Percentiles rank a stretch among this genome's conserved stretches.
phyloP scores from a whole-genome alignment of 2,113 vertebrate genomes.

The Leptosomus discolor region DNA sequence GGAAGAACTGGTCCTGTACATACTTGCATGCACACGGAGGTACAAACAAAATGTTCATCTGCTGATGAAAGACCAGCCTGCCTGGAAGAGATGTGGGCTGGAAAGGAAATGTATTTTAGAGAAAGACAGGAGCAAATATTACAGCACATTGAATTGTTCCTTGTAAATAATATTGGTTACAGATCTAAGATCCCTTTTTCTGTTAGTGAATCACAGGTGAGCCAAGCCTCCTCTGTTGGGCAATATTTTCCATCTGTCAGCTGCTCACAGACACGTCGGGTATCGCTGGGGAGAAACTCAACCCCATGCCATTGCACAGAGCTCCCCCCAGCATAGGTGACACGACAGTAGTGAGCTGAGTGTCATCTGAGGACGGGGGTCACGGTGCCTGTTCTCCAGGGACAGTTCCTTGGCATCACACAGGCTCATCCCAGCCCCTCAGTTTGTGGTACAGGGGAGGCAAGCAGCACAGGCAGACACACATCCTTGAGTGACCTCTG shows the following conservation, averaged over 20 bases:
- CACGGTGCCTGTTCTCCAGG: not conserved
- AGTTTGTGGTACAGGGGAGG: not conserved
- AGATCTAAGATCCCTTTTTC: not conserved
- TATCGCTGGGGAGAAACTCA: not conserved
- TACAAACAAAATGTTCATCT: constrained; percentile 42
- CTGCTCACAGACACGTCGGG: not conserved
- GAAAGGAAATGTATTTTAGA: constrained; percentile 29
- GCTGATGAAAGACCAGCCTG: constrained; percentile 54
- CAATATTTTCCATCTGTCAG: not conserved
- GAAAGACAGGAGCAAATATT: constrained; percentile 24
- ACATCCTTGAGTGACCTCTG: not conserved
- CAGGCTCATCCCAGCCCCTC: not conserved
- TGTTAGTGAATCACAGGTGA: not conserved
- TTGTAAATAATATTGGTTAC: not conserved
- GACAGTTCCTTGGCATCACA: accelerated
- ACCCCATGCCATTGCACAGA: accelerated
- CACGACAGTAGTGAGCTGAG: accelerated
- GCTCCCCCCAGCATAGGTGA: not conserved
- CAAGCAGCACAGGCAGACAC: not conserved
- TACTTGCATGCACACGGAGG: constrained; percentile 13
- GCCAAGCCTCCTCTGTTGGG: not conserved
- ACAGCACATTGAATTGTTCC: not conserved
- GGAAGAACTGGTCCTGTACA: constrained; percentile 36
- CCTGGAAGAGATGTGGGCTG: constrained; percentile 5
- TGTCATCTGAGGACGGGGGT: not conserved